Base-by-base conservation (phyloP, 2,113 vertebrate species). In the Syngnathus floridae region DNA sequence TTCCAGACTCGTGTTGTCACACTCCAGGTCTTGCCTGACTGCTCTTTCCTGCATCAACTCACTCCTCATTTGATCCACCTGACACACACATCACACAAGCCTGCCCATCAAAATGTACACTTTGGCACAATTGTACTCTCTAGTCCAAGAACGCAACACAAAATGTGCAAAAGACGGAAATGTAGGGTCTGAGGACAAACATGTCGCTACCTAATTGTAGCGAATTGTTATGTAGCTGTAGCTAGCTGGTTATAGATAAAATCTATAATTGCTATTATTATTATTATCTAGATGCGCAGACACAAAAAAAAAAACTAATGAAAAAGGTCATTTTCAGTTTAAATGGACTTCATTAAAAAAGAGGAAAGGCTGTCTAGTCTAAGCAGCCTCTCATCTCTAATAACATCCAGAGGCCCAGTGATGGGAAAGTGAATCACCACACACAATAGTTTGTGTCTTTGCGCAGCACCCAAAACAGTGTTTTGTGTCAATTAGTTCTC, bases 1-100 rank as follows among this genome's bases (percentile, higher is more conserved):
- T 89, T 99, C 96, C 85, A 99, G 85, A 0, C 93, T 93, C 63
- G 90, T 92, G 87, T 95, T 97, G 91, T 98, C 95, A 84, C 95
- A 97, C 81, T 97, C 96, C 84, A 99, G 81, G 71, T 97, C 94
- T 75, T 99, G 95, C 55, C 89, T 91, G 40, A 77, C 64, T 7
- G 91, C 87, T 89, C 92, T 91, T 86, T 99, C 95, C 84, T 98
- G 94, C 73, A 93, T 88, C 5, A 99, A 85, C 57, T 98, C 95
- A 0, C 46, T 90, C 77, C 95, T 92, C 87, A 93, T 92, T 86
- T 95, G 95, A 75, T 97, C 96, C 78, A 95, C 91, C 96, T 98
- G 67, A 73, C 62, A 72, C 36, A 72, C 36, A 73, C 55, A 76
- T 7, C 43, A 69, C 6, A 56, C 43, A 57, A 2, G 16, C 1